These are phyloP conservation scores for Iphiclides podalirius DNA, from an alignment of 2,888 invertebrate genomes.

Conservation along the genomic window DNA sequence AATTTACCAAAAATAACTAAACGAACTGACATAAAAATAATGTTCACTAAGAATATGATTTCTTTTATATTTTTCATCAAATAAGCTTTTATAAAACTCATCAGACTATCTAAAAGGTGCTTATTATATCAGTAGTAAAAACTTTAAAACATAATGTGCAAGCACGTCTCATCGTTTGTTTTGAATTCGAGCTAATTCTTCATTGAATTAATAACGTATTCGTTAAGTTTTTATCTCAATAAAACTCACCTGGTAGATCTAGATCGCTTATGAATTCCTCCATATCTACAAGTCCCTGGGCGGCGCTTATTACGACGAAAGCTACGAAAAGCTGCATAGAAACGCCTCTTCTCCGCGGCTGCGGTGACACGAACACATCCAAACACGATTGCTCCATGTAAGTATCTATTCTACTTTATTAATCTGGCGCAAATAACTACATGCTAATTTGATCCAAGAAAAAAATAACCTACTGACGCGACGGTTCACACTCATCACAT, in stretches of 20 bases:
- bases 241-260: conserved; percentile 23
- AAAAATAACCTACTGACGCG: neutral
- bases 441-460: neutral
- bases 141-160: no score
- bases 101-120: no score
- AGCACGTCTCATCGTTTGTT: no score
- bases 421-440: conserved; percentile 1
- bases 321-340: conserved; percentile 7
- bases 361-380: conserved; percentile 5
- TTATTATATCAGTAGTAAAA: no score
- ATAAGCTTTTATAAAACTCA: no score
- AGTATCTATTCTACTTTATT: conserved; percentile 4
- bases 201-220: no score
- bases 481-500: neutral
- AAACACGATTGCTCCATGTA: conserved; percentile 6
- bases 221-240: no score
- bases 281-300: conserved; percentile 9
- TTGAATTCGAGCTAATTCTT: no score
- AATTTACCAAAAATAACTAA: no score
- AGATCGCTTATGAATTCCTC: conserved; percentile 19
- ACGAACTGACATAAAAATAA: no score
- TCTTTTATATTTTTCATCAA: no score
- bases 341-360: neutral
- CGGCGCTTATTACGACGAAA: conserved; percentile 7
- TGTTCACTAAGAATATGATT: no score